Conservation (phyloP, 2,888 invertebrate genomes). For the Eupithecia vulgata region DNA sequence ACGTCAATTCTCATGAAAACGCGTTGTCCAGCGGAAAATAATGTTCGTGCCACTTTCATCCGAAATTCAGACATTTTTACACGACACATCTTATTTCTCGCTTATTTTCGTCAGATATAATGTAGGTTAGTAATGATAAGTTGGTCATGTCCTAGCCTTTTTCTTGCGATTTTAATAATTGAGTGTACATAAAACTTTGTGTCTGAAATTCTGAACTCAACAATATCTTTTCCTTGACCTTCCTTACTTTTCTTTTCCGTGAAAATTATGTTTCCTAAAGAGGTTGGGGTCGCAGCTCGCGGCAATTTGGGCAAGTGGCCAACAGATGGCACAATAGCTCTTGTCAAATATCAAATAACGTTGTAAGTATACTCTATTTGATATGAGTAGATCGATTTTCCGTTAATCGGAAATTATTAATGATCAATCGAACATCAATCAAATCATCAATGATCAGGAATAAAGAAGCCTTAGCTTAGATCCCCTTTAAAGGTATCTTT, state of each 20-base stretch:
- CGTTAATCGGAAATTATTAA: not conserved
- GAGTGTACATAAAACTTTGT: conserved; percentile 23
- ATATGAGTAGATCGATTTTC: not conserved
- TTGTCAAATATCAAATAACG: conserved; percentile 33
- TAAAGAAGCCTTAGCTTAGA: too few species aligned
- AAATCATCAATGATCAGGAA: not conserved
- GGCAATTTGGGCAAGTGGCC: conserved; percentile 68
- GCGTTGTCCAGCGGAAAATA: conserved; percentile 26
- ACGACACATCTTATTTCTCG: conserved; percentile 19
- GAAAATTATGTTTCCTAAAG: conserved; percentile 50
- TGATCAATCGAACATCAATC: not conserved
- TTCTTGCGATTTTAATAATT: conserved; percentile 27
- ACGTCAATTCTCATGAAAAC: conserved; percentile 33
- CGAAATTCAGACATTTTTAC: conserved; percentile 16
- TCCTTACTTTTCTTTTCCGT: conserved; percentile 48
- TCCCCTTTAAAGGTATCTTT: too few species aligned
- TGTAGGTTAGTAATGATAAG: conserved; percentile 23
- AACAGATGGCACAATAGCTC: conserved; percentile 72
- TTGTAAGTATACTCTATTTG: conserved; percentile 4
- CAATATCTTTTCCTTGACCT: conserved; percentile 45
- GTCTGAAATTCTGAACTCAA: conserved; percentile 36
- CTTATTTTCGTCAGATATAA: conserved; percentile 15
- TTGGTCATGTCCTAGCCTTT: conserved; percentile 23
- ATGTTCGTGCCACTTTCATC: conserved; percentile 22
- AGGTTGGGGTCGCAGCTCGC: conserved; percentile 54